phyloP scores from a whole-genome alignment of 2,888 invertebrate species.

The Acrobasis suavella region DNA sequence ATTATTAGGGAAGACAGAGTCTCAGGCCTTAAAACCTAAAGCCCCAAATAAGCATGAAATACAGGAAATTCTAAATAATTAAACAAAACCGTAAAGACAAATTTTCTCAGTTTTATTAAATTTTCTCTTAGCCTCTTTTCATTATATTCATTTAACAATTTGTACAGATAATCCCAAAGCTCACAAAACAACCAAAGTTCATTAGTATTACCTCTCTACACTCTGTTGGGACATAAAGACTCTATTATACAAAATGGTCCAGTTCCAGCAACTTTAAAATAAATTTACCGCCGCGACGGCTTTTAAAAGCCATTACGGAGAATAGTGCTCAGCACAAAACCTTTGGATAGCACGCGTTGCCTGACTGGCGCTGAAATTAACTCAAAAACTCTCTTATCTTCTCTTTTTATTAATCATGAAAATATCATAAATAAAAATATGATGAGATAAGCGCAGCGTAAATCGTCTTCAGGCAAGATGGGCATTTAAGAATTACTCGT shows the following conservation, averaged over 20 bases:
- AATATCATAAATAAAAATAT: too few species aligned
- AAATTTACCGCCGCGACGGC: slow-evolving; percentile 11
- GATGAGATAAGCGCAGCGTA: too few species aligned
- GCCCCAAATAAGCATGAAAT: not conserved
- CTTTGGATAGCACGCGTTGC: slow-evolving; percentile 5
- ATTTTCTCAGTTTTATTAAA: too few species aligned
- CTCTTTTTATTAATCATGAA: not conserved
- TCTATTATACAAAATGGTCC: slow-evolving; percentile 4
- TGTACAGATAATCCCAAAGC: too few species aligned
- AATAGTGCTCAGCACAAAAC: slow-evolving; percentile 12
- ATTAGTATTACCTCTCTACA: not conserved
- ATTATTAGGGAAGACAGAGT: too few species aligned
- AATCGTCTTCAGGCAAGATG: too few species aligned
- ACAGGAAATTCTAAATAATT: not conserved
- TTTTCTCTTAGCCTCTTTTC: too few species aligned
- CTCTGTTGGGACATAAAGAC: slow-evolving; percentile 5
- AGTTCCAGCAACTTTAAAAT: slow-evolving; percentile 2
- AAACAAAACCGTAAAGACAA: not conserved
- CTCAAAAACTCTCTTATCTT: not conserved
- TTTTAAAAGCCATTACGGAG: slow-evolving; percentile 19
- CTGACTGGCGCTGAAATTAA: not conserved
- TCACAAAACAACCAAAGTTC: not conserved
- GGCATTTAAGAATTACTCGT: too few species aligned
- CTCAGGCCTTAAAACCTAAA: too few species aligned
- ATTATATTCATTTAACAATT: too few species aligned